Conservation (phyloP, 2,888 invertebrate species). For the Monochamus alternatus region DNA sequence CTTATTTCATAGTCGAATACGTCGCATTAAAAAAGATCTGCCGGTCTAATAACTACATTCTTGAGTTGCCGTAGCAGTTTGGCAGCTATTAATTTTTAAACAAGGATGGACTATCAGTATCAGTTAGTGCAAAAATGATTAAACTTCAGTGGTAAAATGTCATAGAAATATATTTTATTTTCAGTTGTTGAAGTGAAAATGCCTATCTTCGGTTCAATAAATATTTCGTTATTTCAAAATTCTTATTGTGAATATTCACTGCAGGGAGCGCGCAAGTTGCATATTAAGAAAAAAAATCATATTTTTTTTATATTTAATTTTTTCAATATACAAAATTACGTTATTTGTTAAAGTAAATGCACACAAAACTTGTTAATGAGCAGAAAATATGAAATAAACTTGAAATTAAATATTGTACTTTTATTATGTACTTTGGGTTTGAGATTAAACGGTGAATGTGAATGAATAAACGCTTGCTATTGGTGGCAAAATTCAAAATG, state of each 20-base stretch:
- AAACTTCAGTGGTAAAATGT: too few species aligned
- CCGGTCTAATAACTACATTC: too few species aligned
- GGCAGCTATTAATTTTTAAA: too few species aligned
- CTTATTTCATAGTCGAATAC: too few species aligned
- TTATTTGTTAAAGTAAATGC: background rate
- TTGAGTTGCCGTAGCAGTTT: too few species aligned
- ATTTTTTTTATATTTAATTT: background rate
- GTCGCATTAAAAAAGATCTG: too few species aligned
- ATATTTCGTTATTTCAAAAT: conserved; percentile 8
- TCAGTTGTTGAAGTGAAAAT: background rate
- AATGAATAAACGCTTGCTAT: conserved; percentile 54
- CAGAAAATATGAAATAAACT: background rate
- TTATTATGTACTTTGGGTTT: conserved; percentile 21
- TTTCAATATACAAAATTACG: background rate
- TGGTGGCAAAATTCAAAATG: conserved; percentile 63
- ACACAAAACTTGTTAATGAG: background rate
- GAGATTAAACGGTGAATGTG: conserved; percentile 51
- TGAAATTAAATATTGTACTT: background rate
- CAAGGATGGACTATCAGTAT: background rate
- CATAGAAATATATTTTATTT: background rate
- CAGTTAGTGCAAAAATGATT: background rate
- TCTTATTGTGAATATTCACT: conserved; percentile 2
- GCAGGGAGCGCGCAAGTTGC: background rate
- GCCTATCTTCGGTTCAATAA: background rate
- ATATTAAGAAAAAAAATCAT: background rate